A percentile compares a stretch with the other conserved stretches of the same genome.
Evolutionary conservation across 1,140 invertebrate genomes (phyloP).

Genomic region (Agrilus planipennis): DNA sequence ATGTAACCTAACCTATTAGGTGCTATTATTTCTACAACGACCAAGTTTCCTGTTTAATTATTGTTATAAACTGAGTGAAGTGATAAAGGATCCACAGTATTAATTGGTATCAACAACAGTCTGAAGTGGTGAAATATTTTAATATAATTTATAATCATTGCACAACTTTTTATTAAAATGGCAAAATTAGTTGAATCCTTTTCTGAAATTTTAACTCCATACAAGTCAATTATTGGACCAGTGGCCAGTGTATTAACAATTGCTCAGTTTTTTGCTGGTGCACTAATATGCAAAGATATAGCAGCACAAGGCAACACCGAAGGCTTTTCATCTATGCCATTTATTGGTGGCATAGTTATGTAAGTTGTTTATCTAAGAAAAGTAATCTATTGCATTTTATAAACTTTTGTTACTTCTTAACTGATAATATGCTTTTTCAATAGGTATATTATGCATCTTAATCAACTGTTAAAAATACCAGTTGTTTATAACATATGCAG

Average conservation of each 20-base stretch:
- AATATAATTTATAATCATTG: too few relatives aligned
- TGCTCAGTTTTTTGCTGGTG: slow-evolving; percentile 51
- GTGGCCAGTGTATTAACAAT: slow-evolving; percentile 46
- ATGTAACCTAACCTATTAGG: too few relatives aligned
- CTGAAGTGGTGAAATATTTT: too few relatives aligned
- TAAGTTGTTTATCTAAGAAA: slow-evolving; percentile 37
- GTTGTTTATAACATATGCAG: slow-evolving; percentile 1
- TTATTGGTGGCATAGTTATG: slow-evolving; percentile 62
- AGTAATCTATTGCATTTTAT: neutral
- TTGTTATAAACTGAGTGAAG: too few relatives aligned
- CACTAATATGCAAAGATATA: slow-evolving; percentile 56
- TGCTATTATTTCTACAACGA: too few relatives aligned
- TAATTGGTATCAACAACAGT: too few relatives aligned
- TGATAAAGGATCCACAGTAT: too few relatives aligned
- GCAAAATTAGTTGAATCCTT: slow-evolving; percentile 39
- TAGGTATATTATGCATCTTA: neutral
- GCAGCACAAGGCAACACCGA: slow-evolving; percentile 49
- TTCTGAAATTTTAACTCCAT: slow-evolving; percentile 36
- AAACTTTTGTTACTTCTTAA: neutral
- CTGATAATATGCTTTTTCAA: neutral
- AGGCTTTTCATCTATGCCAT: slow-evolving; percentile 48
- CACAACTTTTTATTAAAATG: too few relatives aligned
- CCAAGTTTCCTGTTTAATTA: too few relatives aligned
- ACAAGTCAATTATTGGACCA: slow-evolving; percentile 42
- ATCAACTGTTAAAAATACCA: neutral